Evolutionary conservation across 2,888 invertebrate species (phyloP).

Genomic region (Pollenia labialis): DNA sequence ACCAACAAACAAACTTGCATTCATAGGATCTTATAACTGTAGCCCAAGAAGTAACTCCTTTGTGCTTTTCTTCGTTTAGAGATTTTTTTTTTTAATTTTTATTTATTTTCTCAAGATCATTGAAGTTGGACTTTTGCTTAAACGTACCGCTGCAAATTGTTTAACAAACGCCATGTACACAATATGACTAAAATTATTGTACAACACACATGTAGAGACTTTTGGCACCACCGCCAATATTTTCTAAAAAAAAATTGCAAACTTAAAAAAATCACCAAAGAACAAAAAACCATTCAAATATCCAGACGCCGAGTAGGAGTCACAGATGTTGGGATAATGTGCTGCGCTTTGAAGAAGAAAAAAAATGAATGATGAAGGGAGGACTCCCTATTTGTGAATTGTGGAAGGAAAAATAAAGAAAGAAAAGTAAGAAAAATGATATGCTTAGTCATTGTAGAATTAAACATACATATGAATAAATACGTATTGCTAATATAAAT

Average conservation of each 20-base stretch:
- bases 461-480: slow-evolving; percentile 60
- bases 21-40: slow-evolving; percentile 17
- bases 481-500: slow-evolving; percentile 30
- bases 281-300: slow-evolving; percentile 54
- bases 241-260: slow-evolving; percentile 23
- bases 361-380: slow-evolving; percentile 22
- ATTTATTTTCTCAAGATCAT: slow-evolving; percentile 70
- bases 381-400: slow-evolving; percentile 55
- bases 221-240: slow-evolving; percentile 72
- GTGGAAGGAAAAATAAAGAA: slow-evolving; percentile 23
- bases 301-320: slow-evolving; percentile 69
- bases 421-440: slow-evolving; percentile 64
- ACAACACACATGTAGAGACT: slow-evolving; percentile 68
- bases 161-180: slow-evolving; percentile 72
- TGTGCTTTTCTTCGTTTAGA: slow-evolving; percentile 53
- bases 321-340: slow-evolving; percentile 72
- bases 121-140: slow-evolving; percentile 67
- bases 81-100: slow-evolving; percentile 48
- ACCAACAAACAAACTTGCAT: neutral
- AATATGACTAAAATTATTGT: slow-evolving; percentile 70
- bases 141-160: slow-evolving; percentile 74
- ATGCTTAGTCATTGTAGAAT: slow-evolving; percentile 61
- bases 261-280: slow-evolving; percentile 4
- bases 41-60: slow-evolving; percentile 13
- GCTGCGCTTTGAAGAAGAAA: slow-evolving; percentile 46